These are phyloP conservation scores for Sebastes fasciatus DNA, from an alignment of 2,113 vertebrate genomes.

Conservation along the genomic window DNA sequence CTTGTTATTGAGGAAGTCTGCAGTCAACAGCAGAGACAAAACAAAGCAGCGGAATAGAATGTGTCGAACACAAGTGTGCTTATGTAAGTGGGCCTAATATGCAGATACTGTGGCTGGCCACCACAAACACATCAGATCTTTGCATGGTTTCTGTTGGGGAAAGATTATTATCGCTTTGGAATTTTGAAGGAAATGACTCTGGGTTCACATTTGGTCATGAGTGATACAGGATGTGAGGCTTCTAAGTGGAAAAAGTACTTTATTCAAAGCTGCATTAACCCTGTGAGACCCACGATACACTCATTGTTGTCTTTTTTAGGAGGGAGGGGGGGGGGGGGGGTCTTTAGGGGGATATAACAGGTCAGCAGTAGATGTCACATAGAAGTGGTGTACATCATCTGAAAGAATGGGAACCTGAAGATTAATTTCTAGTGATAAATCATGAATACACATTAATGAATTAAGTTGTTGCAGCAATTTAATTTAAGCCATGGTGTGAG, in stretches of 20 bases:
- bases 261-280: neutral
- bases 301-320: too few relatives aligned
- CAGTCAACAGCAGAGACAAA: neutral
- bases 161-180: neutral
- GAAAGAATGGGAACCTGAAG: too few relatives aligned
- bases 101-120: neutral
- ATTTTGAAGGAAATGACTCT: neutral
- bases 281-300: too few relatives aligned
- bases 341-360: too few relatives aligned
- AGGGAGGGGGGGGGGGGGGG: too few relatives aligned
- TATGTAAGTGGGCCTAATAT: neutral
- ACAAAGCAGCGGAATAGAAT: neutral
- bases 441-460: too few relatives aligned
- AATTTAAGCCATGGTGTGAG: too few relatives aligned
- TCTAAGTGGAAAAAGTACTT: neutral
- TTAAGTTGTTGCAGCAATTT: too few relatives aligned
- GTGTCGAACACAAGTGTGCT: neutral
- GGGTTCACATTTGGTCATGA: slow-evolving; percentile 1
- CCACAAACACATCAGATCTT: neutral
- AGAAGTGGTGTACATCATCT: too few relatives aligned
- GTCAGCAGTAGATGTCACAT: too few relatives aligned
- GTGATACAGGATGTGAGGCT: neutral
- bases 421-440: too few relatives aligned
- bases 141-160: neutral
- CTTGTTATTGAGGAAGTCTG: neutral